Evolutionary conservation across 2,797 vertebrate genomes (phyloP), one percentile per base, ranked within the genome.

Genomic region (Sphaeramia orbicularis): DNA sequence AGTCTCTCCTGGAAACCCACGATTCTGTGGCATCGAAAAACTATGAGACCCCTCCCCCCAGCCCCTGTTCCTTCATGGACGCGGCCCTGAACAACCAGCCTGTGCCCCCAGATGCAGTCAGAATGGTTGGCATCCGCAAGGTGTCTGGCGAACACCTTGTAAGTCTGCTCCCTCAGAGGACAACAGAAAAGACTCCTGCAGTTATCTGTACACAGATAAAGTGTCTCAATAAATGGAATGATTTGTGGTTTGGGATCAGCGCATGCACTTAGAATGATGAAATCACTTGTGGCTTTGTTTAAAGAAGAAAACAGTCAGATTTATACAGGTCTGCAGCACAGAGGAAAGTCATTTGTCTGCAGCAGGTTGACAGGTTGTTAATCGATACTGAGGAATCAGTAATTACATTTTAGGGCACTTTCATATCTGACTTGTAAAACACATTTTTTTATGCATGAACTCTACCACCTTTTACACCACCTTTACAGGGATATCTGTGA

Each of bases 51-150:
- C 96, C 97, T 1, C 96, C 96, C 0, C 94, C 96, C 12, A 98
- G 96, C 83, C 94, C 95, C 16, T 94, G 93, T 42, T 96, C 96
- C 4, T 92, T 94, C 49, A 93, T 96, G 91, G 97, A 97, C 19
- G 91, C 96, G 0, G 90, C 94, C 1, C 90, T 96, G 70, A 97
- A 91, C 93, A 96, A 93, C 91, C 96, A 98, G 90, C 96, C 96
- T 0, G 95, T 98, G 42, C 97, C 97, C 4, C 96, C 97, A 0
- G 97, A 99, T 0, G 97, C 97, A 0, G 96, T 99, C 58, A 93
- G 97, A 84, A 98, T 99, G 97, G 97, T 99, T 82, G 97, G 97
- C 73, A 97, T 99, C 80, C 95, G 97, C 16, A 99, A 98, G 75
- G 94, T 96, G 0, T 95, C 96, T 0, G 96, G 97, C 7, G 96